Percentiles rank a stretch among this genome's conserved stretches.
phyloP scores from a whole-genome alignment of 2,113 vertebrate species.

The Shinisaurus crocodilurus region DNA sequence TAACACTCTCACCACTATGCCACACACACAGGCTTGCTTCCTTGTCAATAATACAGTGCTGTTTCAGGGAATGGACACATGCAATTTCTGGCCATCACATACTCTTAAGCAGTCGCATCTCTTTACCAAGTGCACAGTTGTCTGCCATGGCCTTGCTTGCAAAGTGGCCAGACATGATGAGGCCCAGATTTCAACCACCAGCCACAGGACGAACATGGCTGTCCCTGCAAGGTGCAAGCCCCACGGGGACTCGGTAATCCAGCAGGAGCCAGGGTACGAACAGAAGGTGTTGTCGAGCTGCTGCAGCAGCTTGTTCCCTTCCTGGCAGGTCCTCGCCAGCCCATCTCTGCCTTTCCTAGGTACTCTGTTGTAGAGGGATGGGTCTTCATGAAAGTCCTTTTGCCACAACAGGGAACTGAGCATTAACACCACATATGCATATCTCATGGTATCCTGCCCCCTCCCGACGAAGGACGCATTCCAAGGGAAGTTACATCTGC shows the following conservation, averaged over 20 bases:
- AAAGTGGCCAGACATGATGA: background rate
- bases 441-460: background rate
- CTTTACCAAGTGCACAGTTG: background rate
- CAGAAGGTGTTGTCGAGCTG: background rate
- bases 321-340: accelerated
- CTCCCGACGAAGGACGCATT: background rate
- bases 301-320: background rate
- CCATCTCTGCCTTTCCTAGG: too few species aligned
- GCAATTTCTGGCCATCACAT: background rate
- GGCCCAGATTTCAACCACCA: background rate
- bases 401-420: background rate
- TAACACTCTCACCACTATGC: too few species aligned
- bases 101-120: background rate
- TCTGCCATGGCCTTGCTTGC: accelerated
- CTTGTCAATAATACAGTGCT: too few species aligned
- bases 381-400: background rate
- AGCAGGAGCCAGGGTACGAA: background rate
- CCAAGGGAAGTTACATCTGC: too few species aligned
- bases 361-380: accelerated
- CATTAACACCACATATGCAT: background rate
- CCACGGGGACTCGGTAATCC: background rate
- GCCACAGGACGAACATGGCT: background rate
- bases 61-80: background rate
- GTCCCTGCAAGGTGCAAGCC: background rate
- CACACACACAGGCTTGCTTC: too few species aligned